phyloP scores from a whole-genome alignment of 1,140 invertebrate genomes.

The Zaprionus ghesquierei region DNA sequence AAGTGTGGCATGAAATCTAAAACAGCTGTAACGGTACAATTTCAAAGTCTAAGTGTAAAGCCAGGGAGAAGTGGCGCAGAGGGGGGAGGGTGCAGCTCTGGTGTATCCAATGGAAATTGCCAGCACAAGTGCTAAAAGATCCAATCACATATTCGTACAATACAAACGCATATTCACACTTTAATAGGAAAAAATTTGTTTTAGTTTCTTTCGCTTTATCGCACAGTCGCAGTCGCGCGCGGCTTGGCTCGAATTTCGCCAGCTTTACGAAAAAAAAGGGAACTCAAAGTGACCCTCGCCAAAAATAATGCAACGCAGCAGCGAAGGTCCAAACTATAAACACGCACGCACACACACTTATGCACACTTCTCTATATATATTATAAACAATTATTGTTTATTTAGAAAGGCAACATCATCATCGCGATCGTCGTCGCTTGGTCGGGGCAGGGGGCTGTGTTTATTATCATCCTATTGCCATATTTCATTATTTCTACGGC shows the following conservation, averaged over 20 bases:
- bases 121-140: constrained; percentile 28
- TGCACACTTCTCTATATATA: constrained; percentile 21
- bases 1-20: constrained; percentile 29
- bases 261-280: constrained; percentile 57
- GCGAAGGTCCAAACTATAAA: constrained; percentile 51
- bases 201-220: constrained; percentile 2
- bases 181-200: constrained; percentile 47
- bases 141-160: neutral
- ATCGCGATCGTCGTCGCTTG: constrained; percentile 4
- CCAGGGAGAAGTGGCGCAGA: neutral
- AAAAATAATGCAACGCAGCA: constrained; percentile 70
- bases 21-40: constrained; percentile 30
- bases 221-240: constrained; percentile 56
- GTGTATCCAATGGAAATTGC: constrained; percentile 50
- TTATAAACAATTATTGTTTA: constrained; percentile 78
- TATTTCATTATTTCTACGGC: constrained; percentile 38
- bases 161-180: constrained; percentile 49
- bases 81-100: neutral
- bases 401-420: constrained; percentile 62
- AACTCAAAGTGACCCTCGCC: constrained; percentile 53
- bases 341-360: constrained; percentile 7
- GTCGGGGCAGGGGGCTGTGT: neutral
- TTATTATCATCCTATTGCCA: constrained; percentile 5
- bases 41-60: constrained; percentile 31
- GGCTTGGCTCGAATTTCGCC: constrained; percentile 57